Conservation (phyloP, 35 echinoderm and acorn worm species). For the Anneissia japonica region DNA sequence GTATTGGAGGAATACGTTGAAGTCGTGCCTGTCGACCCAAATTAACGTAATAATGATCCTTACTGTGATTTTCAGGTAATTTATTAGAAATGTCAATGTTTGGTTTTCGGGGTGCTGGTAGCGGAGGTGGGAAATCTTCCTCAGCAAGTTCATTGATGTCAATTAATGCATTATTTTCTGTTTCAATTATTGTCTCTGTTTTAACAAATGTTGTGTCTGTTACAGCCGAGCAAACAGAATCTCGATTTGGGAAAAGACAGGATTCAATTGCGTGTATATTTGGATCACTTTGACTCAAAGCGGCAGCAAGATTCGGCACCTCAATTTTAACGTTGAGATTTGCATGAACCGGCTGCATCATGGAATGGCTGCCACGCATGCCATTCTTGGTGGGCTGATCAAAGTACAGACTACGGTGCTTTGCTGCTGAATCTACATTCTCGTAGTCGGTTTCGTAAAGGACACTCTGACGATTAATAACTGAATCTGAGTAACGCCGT, state of each 20-base stretch:
- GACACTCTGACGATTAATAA: conserved; percentile 19
- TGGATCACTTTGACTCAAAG: not conserved
- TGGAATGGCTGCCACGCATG: conserved; percentile 12
- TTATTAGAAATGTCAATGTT: not conserved
- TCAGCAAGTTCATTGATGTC: not conserved
- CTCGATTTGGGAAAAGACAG: not conserved
- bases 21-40: not conserved
- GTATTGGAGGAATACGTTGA: not conserved
- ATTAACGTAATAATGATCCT: not conserved
- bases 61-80: not conserved
- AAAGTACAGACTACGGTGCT: conserved; percentile 38
- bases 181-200: not conserved
- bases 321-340: conserved; percentile 61
- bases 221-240: not conserved
- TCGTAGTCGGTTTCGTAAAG: conserved; percentile 33
- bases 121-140: not conserved
- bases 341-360: conserved; percentile 32
- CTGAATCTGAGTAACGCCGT: conserved; percentile 51
- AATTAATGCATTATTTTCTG: not conserved
- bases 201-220: not conserved
- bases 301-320: conserved; percentile 26
- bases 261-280: not conserved
- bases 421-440: conserved; percentile 42
- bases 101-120: not conserved
- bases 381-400: conserved; percentile 32